phyloP scores from a whole-genome alignment of 2,888 invertebrate genomes.

The Tupiocoris notatus region DNA sequence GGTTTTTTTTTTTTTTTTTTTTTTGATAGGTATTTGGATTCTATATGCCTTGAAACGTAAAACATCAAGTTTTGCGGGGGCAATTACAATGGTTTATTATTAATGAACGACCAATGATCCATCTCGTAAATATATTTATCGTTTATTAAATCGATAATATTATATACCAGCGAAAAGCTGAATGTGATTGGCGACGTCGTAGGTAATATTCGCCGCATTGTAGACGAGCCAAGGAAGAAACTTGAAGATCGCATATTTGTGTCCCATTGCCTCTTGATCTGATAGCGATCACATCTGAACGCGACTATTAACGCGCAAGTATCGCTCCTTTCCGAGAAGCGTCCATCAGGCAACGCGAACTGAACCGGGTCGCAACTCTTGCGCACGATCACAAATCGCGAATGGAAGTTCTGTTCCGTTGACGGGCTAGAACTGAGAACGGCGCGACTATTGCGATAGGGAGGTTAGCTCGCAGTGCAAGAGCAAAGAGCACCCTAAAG shows the following conservation, averaged over 20 bases:
- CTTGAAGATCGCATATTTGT: slow-evolving; percentile 40
- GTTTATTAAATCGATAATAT: no score
- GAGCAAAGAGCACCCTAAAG: not conserved
- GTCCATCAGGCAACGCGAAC: not conserved
- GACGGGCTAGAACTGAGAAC: no score
- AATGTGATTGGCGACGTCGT: slow-evolving; percentile 46
- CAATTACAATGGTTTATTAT: no score
- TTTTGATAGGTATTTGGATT: no score
- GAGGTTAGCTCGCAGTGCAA: not conserved
- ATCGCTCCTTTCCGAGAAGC: no score
- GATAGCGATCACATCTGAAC: not conserved
- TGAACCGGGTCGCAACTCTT: not conserved
- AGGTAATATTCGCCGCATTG: slow-evolving; percentile 47
- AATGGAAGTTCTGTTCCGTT: not conserved
- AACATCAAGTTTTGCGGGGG: no score
- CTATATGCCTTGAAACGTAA: no score
- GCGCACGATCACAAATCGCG: not conserved
- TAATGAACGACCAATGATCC: no score
- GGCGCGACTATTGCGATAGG: not conserved
- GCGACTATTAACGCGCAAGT: not conserved
- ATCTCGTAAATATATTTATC: no score
- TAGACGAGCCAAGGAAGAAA: slow-evolving; percentile 46
- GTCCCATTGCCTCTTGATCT: slow-evolving; percentile 2
- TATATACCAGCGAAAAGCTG: slow-evolving; percentile 44
- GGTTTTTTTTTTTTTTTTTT: no score